Evolutionary conservation across 2,113 vertebrate genomes (phyloP).

Genomic region (Ploceus nigricollis): DNA sequence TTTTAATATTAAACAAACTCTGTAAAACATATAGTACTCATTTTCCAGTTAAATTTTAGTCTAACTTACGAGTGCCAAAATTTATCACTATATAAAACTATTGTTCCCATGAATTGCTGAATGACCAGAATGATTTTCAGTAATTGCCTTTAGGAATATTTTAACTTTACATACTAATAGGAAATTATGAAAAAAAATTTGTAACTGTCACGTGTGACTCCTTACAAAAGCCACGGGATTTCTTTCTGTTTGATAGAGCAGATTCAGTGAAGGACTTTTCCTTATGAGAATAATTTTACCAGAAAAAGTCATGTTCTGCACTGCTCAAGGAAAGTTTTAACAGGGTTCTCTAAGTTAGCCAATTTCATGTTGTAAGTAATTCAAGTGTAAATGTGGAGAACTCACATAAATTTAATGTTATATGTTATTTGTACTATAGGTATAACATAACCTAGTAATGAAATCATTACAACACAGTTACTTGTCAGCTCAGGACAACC

Average conservation of each 20-base stretch:
- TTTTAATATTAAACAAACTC: background rate
- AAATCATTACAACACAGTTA: accelerated
- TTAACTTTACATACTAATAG: background rate
- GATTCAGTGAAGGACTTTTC: background rate
- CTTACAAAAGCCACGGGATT: background rate
- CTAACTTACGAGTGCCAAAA: background rate
- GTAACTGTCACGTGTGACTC: background rate
- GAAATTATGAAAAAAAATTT: background rate
- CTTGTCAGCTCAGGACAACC: background rate
- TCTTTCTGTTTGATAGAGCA: background rate
- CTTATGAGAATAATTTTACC: background rate
- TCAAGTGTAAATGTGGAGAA: background rate
- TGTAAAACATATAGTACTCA: background rate
- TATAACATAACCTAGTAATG: background rate
- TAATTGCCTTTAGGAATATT: background rate
- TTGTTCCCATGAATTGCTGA: background rate
- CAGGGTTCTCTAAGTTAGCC: background rate
- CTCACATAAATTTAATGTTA: background rate
- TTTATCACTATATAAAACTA: background rate
- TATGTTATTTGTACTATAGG: background rate
- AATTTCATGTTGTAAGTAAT: background rate
- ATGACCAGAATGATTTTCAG: background rate
- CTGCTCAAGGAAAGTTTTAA: background rate
- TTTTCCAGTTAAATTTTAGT: background rate
- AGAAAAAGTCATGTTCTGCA: background rate